Percentiles rank a stretch among this genome's conserved stretches.
phyloP scores from a whole-genome alignment of 2,113 vertebrate species.

The Chaenocephalus aceratus region DNA sequence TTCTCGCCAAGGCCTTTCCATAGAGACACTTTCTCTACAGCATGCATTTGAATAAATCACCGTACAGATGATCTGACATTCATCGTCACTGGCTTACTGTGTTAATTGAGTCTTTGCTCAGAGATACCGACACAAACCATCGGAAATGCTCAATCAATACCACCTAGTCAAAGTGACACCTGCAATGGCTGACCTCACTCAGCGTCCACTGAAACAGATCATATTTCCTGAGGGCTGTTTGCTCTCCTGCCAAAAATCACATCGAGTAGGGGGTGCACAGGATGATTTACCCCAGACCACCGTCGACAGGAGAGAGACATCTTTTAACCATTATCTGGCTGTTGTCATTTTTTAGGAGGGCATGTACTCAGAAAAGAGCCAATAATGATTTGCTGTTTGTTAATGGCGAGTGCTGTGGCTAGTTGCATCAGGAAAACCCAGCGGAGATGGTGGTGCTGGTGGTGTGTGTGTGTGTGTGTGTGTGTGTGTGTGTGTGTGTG shows the following conservation, averaged over 20 bases:
- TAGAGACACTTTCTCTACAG: conserved; percentile 10
- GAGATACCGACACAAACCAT: conserved; percentile 48
- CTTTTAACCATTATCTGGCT: conserved; percentile 71
- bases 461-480: conserved; percentile 26
- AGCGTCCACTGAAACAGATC: conserved; percentile 58
- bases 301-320: conserved; percentile 52
- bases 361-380: conserved; percentile 55
- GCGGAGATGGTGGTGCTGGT: conserved; percentile 39
- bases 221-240: conserved; percentile 66
- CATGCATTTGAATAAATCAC: conserved; percentile 21
- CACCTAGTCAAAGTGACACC: conserved; percentile 61
- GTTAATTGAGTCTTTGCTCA: conserved; percentile 60
- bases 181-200: conserved; percentile 73
- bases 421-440: conserved; percentile 76
- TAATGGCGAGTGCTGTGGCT: conserved; percentile 75
- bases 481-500: conserved; percentile 28
- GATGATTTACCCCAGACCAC: conserved; percentile 70
- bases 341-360: conserved; percentile 51
- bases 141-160: conserved; percentile 71
- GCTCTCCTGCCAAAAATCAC: conserved; percentile 52
- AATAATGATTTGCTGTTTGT: conserved; percentile 77
- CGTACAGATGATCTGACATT: neutral
- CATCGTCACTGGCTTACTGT: conserved; percentile 7
- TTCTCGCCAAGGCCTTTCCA: conserved; percentile 24
- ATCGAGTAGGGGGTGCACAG: conserved; percentile 30